Evolutionary conservation across 2,113 vertebrate species (phyloP).

Genomic region (Boleophthalmus pectinirostris): DNA sequence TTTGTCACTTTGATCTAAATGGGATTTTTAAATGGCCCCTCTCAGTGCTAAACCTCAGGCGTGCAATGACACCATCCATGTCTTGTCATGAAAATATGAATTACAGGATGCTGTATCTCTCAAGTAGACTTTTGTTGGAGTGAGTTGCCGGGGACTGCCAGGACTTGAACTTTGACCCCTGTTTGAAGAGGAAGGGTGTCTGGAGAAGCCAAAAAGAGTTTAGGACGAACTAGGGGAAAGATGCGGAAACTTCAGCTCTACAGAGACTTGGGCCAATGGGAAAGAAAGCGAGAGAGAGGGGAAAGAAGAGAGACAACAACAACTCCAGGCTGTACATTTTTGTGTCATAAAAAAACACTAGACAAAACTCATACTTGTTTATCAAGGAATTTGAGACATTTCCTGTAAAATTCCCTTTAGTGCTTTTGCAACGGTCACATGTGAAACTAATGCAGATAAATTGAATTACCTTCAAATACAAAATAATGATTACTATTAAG

Average conservation of each 20-base stretch:
- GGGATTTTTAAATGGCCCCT: constrained; percentile 40
- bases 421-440: not conserved
- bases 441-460: not conserved
- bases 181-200: constrained; percentile 57
- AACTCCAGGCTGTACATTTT: constrained; percentile 18
- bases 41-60: constrained; percentile 34
- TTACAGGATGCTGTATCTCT: constrained; percentile 33
- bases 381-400: not conserved
- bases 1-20: constrained; percentile 19
- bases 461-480: not conserved
- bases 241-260: constrained; percentile 41
- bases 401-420: not conserved
- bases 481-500: not conserved
- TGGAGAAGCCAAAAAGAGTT: constrained; percentile 36
- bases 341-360: constrained; percentile 10
- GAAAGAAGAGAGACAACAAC: constrained; percentile 21
- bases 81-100: constrained; percentile 55
- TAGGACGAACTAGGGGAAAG: constrained; percentile 33
- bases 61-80: constrained; percentile 46
- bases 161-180: constrained; percentile 62
- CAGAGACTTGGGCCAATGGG: constrained; percentile 29
- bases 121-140: constrained; percentile 64
- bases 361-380: not conserved
- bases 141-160: constrained; percentile 39
- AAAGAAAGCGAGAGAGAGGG: constrained; percentile 38